Conservation (phyloP, 2,113 vertebrate species). For the Apteryx mantelli region DNA sequence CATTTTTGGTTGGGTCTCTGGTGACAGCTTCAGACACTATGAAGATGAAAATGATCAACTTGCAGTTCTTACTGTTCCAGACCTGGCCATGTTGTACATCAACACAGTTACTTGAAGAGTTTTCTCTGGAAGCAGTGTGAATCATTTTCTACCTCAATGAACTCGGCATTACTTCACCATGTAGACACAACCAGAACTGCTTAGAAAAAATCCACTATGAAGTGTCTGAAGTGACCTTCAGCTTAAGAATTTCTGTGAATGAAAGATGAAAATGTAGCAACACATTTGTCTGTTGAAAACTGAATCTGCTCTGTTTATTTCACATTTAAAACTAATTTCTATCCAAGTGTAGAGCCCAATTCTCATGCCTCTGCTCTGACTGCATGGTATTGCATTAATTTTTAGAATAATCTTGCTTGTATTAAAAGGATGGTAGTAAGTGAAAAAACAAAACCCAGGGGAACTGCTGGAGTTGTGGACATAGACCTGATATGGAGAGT, state of each 20-base stretch:
- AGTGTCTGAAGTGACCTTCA: neutral
- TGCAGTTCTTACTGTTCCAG: neutral
- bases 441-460: neutral
- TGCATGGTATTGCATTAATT: neutral
- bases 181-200: neutral
- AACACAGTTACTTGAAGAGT: neutral
- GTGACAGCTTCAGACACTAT: neutral
- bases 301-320: neutral
- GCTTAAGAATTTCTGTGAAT: neutral
- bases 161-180: neutral
- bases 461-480: neutral
- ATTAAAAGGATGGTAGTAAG: neutral
- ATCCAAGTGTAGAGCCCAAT: neutral
- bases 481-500: neutral
- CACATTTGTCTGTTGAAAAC: neutral
- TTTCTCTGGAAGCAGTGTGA: neutral
- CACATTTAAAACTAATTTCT: neutral
- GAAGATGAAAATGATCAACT: neutral
- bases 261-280: neutral
- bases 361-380: neutral
- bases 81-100: neutral
- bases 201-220: neutral
- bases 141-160: neutral
- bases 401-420: neutral
- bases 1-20: neutral